Base-by-base conservation (phyloP, 2,113 vertebrate genomes). In the Chelonoidis abingdonii region DNA sequence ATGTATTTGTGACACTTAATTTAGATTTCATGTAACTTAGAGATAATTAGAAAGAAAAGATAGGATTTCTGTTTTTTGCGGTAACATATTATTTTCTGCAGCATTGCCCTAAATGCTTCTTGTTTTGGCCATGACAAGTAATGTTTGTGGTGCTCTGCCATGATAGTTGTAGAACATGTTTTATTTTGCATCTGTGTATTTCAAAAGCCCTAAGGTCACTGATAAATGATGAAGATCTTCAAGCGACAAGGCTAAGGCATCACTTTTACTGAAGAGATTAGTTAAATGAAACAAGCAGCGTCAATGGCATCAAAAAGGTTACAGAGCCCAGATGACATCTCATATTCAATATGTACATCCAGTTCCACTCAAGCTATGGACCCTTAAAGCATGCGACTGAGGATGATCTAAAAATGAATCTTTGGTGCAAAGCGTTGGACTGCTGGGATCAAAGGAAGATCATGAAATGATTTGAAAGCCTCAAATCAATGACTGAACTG, bases 141-240 rank as follows among this genome's bases (percentile, higher is more conserved):
- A 90, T 8, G 13, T 84, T 92, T 80, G 83, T 41, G 82, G 19
- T 52, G 91, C 89, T 93, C 92, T 92, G 89, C 92, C 92, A 94
- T 62, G 86, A 2, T 49, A 92, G 49, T 24, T 47, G 49, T 0
- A 19, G 90, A 91, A 93, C 94, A 5, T n/a, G 59, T 93, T 94
- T 95, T 93, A 72, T 41, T 95, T 96, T 92, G n/a, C 89, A 53
- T 76, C 86, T 82, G 31, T 87, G 1, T 78, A 27, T 95, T 90
- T 92, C 56, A 4, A 79, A 83, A 84, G 95, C 94, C 95, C 95
- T 35, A 10, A 93, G 87, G 93, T 54, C 86, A 87, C 89, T 0
- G 5, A 75, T 86, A 89, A 95, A 96, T 96, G 94, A 93, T 79
- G 93, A 91, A 97, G 94, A 94, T 97, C 97, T 96, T 90, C 89